Percentiles rank a stretch among this genome's conserved stretches.
Conservation (phyloP, 2,797 vertebrate species). For the Sitta carolinensis region DNA sequence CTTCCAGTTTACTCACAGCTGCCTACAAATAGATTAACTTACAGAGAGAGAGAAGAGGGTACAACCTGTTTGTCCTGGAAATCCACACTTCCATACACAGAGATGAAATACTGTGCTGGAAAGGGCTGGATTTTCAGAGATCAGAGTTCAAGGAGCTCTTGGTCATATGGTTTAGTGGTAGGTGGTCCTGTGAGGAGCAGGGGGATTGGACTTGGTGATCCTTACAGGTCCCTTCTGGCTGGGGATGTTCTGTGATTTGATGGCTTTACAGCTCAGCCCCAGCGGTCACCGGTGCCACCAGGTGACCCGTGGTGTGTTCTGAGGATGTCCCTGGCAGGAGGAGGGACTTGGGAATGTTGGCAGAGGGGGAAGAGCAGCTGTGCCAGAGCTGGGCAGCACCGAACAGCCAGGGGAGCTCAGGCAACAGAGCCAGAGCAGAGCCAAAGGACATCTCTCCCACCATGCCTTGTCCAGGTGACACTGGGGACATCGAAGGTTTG, state of each 20-base stretch:
- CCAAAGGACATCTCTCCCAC: not conserved
- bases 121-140: not conserved
- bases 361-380: not conserved
- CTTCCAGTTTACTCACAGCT: not conserved
- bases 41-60: not conserved
- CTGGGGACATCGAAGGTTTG: fast-evolving
- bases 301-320: not conserved
- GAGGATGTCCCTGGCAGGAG: fast-evolving
- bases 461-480: not conserved
- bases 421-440: not conserved
- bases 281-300: not conserved
- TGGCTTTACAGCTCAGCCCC: not conserved
- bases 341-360: not conserved
- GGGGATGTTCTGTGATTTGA: not conserved
- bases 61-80: fast-evolving
- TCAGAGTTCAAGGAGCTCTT: not conserved
- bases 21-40: not conserved
- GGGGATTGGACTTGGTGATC: not conserved
- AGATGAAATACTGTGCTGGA: not conserved
- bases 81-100: not conserved
- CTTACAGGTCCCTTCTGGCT: not conserved
- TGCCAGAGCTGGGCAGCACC: not conserved
- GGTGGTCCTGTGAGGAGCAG: not conserved
- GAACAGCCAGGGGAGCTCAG: not conserved
- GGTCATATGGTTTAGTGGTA: not conserved